phyloP scores from a whole-genome alignment of 2,113 vertebrate species.

The Dasypus novemcinctus region DNA sequence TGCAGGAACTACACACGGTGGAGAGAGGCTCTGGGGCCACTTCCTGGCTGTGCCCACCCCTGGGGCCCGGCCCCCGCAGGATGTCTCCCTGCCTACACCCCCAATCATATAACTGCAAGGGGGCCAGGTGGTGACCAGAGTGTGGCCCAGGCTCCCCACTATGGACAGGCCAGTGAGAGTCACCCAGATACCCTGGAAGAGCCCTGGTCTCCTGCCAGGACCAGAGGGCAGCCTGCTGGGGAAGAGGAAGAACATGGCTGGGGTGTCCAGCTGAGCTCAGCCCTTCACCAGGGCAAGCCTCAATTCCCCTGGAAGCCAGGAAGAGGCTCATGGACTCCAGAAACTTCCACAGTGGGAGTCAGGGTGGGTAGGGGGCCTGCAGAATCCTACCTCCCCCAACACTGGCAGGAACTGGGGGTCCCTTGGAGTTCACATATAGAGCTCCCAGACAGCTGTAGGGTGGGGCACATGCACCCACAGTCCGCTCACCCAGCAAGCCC shows the following conservation, averaged over 20 bases:
- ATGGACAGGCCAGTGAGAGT: too few relatives aligned
- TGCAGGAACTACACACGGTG: too few relatives aligned
- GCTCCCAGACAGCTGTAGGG: background rate
- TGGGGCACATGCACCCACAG: background rate
- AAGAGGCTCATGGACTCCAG: background rate
- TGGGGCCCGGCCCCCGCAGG: background rate
- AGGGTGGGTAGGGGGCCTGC: background rate
- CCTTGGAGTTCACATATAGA: too few relatives aligned
- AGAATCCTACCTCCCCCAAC: background rate
- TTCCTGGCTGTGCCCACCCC: background rate
- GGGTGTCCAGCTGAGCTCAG: background rate
- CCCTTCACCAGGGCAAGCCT: background rate
- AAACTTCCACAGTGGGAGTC: background rate
- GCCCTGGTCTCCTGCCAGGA: background rate
- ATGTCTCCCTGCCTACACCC: background rate
- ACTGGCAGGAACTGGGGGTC: background rate
- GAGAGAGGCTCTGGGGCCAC: too few relatives aligned
- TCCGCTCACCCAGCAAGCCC: background rate
- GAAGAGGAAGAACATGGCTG: background rate
- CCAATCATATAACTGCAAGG: background rate
- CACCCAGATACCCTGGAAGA: background rate
- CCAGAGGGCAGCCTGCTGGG: background rate
- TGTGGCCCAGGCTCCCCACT: too few relatives aligned
- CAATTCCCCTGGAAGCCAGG: background rate
- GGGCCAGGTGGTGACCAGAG: background rate